Evolutionary conservation across 1,140 invertebrate species (phyloP).

Genomic region (Camponotus vicinus): DNA sequence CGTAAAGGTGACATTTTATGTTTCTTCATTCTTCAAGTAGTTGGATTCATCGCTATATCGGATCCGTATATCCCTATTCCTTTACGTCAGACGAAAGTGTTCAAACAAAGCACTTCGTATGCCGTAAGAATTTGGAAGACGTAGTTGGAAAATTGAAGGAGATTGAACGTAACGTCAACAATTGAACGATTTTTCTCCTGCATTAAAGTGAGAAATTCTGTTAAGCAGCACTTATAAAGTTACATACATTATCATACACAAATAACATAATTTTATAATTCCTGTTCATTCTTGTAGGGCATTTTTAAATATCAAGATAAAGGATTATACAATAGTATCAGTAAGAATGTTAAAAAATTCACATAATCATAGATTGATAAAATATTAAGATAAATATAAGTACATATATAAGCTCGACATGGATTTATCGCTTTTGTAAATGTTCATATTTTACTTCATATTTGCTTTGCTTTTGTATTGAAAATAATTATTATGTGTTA

Average conservation of each 20-base stretch:
- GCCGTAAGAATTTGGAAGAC: conserved; percentile 70
- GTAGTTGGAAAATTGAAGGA: conserved; percentile 70
- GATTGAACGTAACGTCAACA: conserved; percentile 39
- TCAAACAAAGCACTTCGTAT: conserved; percentile 48
- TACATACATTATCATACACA: not conserved
- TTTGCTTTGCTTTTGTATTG: conserved; percentile 29
- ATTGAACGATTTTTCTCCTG: conserved; percentile 31
- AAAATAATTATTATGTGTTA: conserved; percentile 46
- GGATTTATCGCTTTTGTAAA: conserved; percentile 12
- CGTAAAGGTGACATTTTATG: conserved; percentile 15
- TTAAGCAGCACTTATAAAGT: not conserved
- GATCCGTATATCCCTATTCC: conserved; percentile 34
- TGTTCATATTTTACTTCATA: conserved; percentile 36
- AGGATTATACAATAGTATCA: not conserved
- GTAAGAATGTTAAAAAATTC: conserved; percentile 19
- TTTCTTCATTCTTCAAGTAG: conserved; percentile 48
- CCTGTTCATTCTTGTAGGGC: not conserved
- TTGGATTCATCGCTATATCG: conserved; percentile 53
- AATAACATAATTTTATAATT: not conserved
- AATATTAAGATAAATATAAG: not conserved
- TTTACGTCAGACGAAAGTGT: conserved; percentile 28
- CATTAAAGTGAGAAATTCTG: not conserved
- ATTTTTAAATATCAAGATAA: conserved; percentile 6
- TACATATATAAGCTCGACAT: conserved; percentile 27
- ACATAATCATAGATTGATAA: conserved; percentile 21